Percentiles rank a stretch among this genome's conserved stretches.
phyloP scores from a whole-genome alignment of 2,797 vertebrate genomes.

The Antennarius maculatus region DNA sequence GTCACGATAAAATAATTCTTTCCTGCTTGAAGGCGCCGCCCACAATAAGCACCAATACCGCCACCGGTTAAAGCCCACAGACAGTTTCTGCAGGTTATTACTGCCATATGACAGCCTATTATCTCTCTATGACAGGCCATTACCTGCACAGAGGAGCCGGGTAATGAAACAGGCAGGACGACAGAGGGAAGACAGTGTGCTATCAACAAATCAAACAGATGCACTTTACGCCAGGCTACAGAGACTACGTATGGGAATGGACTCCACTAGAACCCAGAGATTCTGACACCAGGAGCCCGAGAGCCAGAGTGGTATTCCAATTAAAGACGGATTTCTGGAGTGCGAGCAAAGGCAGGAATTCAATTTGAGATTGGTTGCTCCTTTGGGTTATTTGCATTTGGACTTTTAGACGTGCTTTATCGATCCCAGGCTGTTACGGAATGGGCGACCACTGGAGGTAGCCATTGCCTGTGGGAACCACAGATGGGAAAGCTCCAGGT shows the following conservation, averaged over 20 bases:
- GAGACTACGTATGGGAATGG: slow-evolving; percentile 15
- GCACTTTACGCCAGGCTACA: slow-evolving; percentile 43
- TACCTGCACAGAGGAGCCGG: slow-evolving; percentile 67
- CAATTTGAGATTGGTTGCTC: too few relatives aligned
- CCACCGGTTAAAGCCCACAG: slow-evolving; percentile 52
- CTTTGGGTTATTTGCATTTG: too few relatives aligned
- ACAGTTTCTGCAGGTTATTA: slow-evolving; percentile 68
- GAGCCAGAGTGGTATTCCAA: not conserved
- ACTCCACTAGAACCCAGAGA: not conserved
- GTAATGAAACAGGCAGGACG: slow-evolving; percentile 69
- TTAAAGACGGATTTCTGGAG: not conserved
- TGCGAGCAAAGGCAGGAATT: too few relatives aligned
- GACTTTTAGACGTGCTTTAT: too few relatives aligned
- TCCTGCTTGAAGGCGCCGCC: slow-evolving; percentile 40
- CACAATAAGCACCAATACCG: slow-evolving; percentile 38
- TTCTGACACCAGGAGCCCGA: not conserved
- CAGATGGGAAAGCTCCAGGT: too few relatives aligned
- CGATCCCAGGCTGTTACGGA: too few relatives aligned
- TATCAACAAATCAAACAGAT: slow-evolving; percentile 74
- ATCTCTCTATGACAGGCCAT: slow-evolving; percentile 75
- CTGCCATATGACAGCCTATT: slow-evolving; percentile 70
- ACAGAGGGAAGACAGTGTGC: slow-evolving; percentile 57
- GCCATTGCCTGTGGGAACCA: too few relatives aligned
- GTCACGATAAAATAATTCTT: slow-evolving; percentile 32
- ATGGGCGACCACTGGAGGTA: too few relatives aligned